Percentiles rank a stretch among this genome's conserved stretches.
Conservation (phyloP, 2,888 invertebrate genomes). For the Celastrina argiolus region DNA sequence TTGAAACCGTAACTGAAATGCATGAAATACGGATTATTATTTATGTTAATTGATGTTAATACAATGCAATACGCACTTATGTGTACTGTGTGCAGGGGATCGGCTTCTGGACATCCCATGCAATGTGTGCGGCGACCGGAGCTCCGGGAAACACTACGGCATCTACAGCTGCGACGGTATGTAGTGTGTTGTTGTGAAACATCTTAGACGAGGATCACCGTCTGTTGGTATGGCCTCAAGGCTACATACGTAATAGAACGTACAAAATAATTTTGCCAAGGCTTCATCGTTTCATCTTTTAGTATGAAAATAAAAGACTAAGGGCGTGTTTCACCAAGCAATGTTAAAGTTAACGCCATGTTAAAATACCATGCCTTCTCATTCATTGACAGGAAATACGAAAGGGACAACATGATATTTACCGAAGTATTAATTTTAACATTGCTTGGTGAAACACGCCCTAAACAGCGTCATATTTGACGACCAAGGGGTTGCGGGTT, state of each 20-base stretch:
- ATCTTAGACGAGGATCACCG: neutral
- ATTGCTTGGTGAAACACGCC: no score
- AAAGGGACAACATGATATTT: no score
- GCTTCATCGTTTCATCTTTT: no score
- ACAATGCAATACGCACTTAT: conserved; percentile 10
- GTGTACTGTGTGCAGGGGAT: conserved; percentile 82
- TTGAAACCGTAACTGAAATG: neutral
- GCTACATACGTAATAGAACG: neutral
- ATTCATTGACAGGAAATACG: no score
- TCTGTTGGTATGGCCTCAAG: neutral
- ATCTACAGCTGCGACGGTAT: conserved; percentile 99
- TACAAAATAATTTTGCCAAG: no score
- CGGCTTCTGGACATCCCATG: conserved; percentile 98
- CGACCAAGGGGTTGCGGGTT: no score
- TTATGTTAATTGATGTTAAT: conserved; percentile 5
- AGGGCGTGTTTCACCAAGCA: no score
- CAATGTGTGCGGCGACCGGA: conserved; percentile 98
- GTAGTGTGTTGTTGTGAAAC: conserved; percentile 25
- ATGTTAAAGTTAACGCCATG: no score
- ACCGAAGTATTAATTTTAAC: no score
- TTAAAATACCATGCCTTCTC: no score
- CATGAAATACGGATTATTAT: neutral
- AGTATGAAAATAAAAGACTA: no score
- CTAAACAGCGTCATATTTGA: no score
- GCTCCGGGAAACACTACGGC: conserved; percentile 99